phyloP scores from a whole-genome alignment of 2,797 vertebrate species.

The Pseudocheirus occidentalis region DNA sequence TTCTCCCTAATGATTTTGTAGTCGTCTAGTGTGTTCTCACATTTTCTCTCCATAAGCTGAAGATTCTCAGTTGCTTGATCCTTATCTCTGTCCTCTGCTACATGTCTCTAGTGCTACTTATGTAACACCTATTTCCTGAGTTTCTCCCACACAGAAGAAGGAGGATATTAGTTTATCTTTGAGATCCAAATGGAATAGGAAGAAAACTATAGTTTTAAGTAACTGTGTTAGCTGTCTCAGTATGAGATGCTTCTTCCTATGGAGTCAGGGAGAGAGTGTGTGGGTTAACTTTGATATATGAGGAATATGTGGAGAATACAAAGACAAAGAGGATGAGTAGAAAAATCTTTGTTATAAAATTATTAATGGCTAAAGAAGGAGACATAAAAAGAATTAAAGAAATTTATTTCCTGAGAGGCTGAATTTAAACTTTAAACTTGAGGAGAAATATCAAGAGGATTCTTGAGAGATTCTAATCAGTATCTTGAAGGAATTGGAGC shows the following conservation, averaged over 20 bases:
- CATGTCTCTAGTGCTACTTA: background rate
- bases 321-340: background rate
- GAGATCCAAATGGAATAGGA: background rate
- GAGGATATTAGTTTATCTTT: background rate
- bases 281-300: background rate
- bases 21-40: background rate
- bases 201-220: background rate
- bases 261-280: background rate
- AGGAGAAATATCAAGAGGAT: background rate
- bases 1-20: background rate
- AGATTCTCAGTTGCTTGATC: background rate
- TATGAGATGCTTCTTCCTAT: background rate
- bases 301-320: background rate
- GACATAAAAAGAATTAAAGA: background rate
- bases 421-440: background rate
- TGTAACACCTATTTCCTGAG: background rate
- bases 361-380: background rate
- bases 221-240: background rate
- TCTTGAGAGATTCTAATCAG: background rate
- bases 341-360: background rate
- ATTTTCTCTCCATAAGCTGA: background rate
- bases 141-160: background rate
- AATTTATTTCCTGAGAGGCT: background rate
- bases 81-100: background rate
- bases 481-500: background rate